phyloP scores from a whole-genome alignment of 2,113 vertebrate genomes.

The Pteruthius melanotis region DNA sequence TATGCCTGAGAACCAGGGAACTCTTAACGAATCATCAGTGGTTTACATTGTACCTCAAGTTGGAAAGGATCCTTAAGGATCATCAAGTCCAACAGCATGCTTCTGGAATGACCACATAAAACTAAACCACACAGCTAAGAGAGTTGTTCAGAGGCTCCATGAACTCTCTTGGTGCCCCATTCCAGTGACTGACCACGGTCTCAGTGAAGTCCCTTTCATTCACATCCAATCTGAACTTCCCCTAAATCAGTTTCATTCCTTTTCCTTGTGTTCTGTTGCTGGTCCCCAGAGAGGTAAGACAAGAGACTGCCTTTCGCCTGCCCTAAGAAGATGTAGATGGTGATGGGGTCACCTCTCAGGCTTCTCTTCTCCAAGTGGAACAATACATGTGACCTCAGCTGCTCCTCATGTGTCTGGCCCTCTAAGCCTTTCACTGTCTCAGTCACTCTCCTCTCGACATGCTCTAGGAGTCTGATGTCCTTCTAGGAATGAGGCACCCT shows the following conservation, averaged over 20 bases:
- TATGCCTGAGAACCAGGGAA: background rate
- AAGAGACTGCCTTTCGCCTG: background rate
- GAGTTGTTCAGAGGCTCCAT: accelerated
- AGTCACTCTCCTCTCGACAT: background rate
- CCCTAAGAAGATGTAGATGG: background rate
- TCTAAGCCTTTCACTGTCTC: accelerated
- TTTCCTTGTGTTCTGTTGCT: accelerated
- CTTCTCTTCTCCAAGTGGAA: background rate
- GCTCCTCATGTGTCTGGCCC: background rate
- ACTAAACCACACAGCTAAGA: background rate
- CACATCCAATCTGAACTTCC: background rate
- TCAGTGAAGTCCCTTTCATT: background rate
- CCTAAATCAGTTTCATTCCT: background rate
- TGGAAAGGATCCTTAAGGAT: background rate
- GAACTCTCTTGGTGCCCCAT: background rate
- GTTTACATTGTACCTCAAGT: background rate
- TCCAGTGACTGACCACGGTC: background rate
- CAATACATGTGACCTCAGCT: background rate
- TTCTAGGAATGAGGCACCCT: accelerated
- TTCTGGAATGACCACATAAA: background rate
- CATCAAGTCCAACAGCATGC: accelerated
- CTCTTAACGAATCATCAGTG: accelerated
- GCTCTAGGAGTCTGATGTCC: background rate
- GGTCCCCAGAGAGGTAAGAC: background rate
- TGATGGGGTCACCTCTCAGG: background rate